Percentiles rank a stretch among this genome's conserved stretches.
These are phyloP conservation scores for Tribolium madens DNA, from an alignment of 1,140 invertebrate genomes.

Conservation along the genomic window DNA sequence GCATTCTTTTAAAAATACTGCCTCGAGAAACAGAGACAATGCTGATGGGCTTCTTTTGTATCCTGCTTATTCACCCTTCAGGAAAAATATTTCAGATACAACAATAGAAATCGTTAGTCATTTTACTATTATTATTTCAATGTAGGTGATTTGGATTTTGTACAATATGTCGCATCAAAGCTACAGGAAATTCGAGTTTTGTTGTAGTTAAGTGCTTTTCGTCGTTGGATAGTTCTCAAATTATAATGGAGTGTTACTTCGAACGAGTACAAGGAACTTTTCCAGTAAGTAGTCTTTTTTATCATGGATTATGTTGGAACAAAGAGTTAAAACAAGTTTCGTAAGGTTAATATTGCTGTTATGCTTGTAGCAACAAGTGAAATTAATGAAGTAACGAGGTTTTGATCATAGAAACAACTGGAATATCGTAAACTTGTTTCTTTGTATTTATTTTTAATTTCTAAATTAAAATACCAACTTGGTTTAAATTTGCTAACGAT, in stretches of 20 bases:
- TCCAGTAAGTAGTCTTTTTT: neutral
- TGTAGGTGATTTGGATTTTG: neutral
- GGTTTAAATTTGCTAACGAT: too few species aligned
- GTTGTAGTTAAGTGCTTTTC: neutral
- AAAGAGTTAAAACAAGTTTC: neutral
- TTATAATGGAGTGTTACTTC: neutral
- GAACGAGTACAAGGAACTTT: neutral
- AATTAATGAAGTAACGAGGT: neutral
- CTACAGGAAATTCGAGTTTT: neutral
- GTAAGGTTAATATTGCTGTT: neutral
- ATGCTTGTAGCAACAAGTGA: neutral
- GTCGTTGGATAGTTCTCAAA: neutral
- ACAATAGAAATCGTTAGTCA: neutral
- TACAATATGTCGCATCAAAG: neutral
- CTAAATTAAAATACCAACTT: too few species aligned
- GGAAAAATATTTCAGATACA: neutral
- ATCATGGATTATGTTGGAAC: neutral
- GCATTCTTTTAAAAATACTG: neutral
- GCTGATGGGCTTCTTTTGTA: neutral
- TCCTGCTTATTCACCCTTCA: neutral
- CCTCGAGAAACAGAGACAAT: neutral
- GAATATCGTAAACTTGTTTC: neutral
- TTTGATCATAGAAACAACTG: neutral
- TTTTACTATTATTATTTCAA: neutral
- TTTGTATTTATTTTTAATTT: neutral